Evolutionary conservation across 2,888 invertebrate species (phyloP).

Genomic region (Xestia xanthographa): DNA sequence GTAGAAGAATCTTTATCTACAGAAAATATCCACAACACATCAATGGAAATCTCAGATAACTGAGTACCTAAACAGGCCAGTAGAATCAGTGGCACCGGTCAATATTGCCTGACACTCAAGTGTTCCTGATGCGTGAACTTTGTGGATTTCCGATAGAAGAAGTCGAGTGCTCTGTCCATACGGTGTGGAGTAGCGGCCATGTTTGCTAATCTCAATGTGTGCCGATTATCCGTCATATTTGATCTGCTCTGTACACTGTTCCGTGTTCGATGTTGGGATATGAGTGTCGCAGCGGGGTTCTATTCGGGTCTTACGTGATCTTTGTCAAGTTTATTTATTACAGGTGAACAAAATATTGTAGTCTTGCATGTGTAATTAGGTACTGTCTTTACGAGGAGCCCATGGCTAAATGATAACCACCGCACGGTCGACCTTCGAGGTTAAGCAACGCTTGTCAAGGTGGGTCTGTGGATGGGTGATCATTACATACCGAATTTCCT

Average conservation of each 20-base stretch:
- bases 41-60: constrained; percentile 28
- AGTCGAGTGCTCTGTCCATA: constrained; percentile 83
- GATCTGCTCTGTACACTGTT: constrained; percentile 59
- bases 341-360: not conserved
- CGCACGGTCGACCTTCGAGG: not conserved
- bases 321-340: not conserved
- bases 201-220: constrained; percentile 76
- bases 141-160: constrained; percentile 79
- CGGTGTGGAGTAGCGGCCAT: constrained; percentile 55
- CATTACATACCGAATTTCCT: not conserved
- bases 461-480: not conserved
- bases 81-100: constrained; percentile 48
- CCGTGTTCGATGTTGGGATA: constrained; percentile 28
- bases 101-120: constrained; percentile 68
- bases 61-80: constrained; percentile 25
- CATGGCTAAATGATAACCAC: not conserved
- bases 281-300: constrained; percentile 2
- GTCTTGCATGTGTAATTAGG: not conserved
- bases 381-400: not conserved
- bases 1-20: not conserved
- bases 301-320: not conserved
- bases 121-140: constrained; percentile 70
- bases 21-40: not conserved
- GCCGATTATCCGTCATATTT: constrained; percentile 77
- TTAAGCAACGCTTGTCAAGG: not conserved